These are phyloP conservation scores for Cyanocitta stelleri DNA, from an alignment of 2,113 vertebrate genomes.

Conservation along the genomic window DNA sequence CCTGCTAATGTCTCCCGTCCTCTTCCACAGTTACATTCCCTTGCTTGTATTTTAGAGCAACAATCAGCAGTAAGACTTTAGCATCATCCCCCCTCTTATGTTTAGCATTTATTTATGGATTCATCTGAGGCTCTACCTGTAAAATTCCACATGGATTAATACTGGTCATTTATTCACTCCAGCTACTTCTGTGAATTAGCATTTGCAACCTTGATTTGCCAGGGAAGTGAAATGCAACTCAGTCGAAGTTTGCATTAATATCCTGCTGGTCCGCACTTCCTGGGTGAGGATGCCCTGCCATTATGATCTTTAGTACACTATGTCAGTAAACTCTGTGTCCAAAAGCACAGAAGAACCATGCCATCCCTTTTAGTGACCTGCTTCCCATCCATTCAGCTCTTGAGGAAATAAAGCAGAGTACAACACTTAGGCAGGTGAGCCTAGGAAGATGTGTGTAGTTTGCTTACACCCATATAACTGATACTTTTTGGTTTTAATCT, in stretches of 20 bases:
- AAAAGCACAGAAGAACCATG: background rate
- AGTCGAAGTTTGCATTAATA: background rate
- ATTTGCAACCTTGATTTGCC: background rate
- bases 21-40: background rate
- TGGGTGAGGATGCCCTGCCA: rapidly evolving
- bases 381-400: background rate
- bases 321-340: background rate
- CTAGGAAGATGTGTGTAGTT: background rate
- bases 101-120: background rate
- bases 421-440: background rate
- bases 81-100: background rate
- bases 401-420: background rate
- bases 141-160: background rate
- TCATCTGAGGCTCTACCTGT: background rate
- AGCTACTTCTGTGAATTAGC: background rate
- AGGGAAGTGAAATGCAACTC: background rate
- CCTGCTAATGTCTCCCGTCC: background rate
- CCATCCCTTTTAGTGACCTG: background rate
- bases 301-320: background rate
- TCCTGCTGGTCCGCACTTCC: background rate
- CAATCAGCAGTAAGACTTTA: background rate
- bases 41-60: background rate
- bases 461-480: background rate
- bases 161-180: background rate
- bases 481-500: background rate